A percentile compares a stretch with the other conserved stretches of the same genome.
phyloP scores from a whole-genome alignment of 2,888 invertebrate species.

The Sinhomidia bicolor region DNA sequence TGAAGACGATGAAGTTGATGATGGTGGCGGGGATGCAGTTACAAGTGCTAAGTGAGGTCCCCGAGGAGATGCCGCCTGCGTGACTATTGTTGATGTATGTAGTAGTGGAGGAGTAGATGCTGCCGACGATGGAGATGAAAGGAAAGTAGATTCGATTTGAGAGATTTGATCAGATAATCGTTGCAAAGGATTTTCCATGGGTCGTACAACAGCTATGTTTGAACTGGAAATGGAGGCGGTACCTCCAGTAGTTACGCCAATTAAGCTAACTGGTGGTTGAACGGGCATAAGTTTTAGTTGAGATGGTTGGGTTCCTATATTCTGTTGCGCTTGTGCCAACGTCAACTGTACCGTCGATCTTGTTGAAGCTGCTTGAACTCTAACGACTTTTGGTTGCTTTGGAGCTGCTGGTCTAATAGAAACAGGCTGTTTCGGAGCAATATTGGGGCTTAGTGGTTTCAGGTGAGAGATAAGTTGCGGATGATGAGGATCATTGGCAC shows the following conservation, averaged over 20 bases:
- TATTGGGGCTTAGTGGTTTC: background rate
- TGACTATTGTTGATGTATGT: background rate
- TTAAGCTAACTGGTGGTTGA: background rate
- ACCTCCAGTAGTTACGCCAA: background rate
- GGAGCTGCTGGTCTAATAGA: conserved; percentile 31
- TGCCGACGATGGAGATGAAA: background rate
- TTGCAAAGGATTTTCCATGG: conserved; percentile 79
- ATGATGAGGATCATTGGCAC: conserved; percentile 14
- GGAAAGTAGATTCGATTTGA: conserved; percentile 73
- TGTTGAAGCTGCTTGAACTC: conserved; percentile 17
- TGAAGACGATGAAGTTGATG: background rate
- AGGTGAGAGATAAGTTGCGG: background rate
- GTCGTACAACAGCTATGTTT: conserved; percentile 77
- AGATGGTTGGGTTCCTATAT: background rate
- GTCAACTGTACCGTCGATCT: background rate
- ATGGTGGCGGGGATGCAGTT: conserved; percentile 42
- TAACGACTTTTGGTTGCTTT: conserved; percentile 23
- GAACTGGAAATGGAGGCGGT: conserved; percentile 19
- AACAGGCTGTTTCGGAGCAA: conserved; percentile 44
- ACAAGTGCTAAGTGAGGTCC: conserved; percentile 48
- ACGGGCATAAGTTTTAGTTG: background rate
- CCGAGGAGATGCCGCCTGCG: background rate
- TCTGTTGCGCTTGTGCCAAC: background rate
- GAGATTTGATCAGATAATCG: conserved; percentile 78
- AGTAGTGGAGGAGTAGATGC: background rate